Conservation (phyloP, 2,113 vertebrate species). For the Heterotilapia buettikoferi region DNA sequence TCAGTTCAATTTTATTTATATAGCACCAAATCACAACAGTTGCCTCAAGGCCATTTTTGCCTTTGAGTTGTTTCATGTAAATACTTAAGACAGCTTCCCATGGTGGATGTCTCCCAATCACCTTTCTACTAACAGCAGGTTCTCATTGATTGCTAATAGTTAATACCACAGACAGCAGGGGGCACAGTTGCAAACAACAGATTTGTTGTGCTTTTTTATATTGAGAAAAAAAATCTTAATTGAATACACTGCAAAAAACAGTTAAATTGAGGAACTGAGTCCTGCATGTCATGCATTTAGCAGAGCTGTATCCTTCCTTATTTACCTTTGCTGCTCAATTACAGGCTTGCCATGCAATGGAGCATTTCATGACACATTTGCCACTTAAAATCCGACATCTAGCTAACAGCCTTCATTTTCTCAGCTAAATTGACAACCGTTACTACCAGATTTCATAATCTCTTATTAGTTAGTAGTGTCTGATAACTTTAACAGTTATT, state of each 20-base stretch:
- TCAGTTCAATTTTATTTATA: neutral
- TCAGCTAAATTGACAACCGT: neutral
- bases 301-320: neutral
- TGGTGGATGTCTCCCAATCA: neutral
- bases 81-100: neutral
- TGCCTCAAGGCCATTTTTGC: neutral
- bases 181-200: neutral
- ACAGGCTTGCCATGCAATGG: neutral
- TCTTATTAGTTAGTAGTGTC: neutral
- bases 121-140: constrained; percentile 2
- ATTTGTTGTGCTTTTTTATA: neutral
- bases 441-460: neutral
- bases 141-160: constrained; percentile 15
- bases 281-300: neutral
- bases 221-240: neutral
- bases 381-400: neutral
- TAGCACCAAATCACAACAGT: neutral
- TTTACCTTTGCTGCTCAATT: neutral
- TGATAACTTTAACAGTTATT: neutral
- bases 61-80: neutral
- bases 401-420: neutral
- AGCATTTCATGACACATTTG: accelerated
- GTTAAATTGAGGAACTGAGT: neutral
- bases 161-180: constrained; percentile 30
- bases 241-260: neutral